A percentile compares a stretch with the other conserved stretches of the same genome.
phyloP scores from a whole-genome alignment of 2,113 vertebrate genomes.

The Hemicordylus capensis region DNA sequence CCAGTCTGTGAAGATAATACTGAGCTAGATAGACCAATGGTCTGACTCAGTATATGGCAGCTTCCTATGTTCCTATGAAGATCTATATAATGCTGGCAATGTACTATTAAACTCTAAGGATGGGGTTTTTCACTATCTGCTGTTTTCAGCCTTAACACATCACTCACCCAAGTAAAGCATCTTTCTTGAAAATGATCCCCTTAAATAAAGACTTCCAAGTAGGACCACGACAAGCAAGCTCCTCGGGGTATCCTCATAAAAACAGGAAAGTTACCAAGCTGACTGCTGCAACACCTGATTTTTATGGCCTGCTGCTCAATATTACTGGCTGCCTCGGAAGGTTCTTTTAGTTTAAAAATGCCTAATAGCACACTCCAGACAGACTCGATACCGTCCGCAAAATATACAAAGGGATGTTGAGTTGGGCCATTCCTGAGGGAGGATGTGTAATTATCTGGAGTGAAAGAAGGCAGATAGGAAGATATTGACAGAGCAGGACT shows the following conservation, averaged over 20 bases:
- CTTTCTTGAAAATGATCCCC: neutral
- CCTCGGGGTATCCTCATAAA: neutral
- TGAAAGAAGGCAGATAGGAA: constrained; percentile 28
- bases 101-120: too few species aligned
- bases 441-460: constrained; percentile 7
- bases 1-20: too few species aligned
- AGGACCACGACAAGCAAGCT: accelerated
- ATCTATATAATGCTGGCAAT: too few species aligned
- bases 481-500: constrained; percentile 29
- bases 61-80: too few species aligned
- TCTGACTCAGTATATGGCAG: too few species aligned
- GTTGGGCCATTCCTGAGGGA: neutral
- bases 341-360: constrained; percentile 34
- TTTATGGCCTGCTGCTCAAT: constrained; percentile 14
- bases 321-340: neutral
- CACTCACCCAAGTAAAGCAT: neutral
- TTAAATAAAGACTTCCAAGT: neutral
- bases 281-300: neutral
- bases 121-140: too few species aligned
- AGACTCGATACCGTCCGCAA: constrained; percentile 16
- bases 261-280: neutral
- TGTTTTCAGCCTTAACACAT: too few species aligned
- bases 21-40: too few species aligned
- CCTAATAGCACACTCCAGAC: constrained; percentile 21
- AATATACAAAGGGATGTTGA: neutral